Percentiles rank a stretch among this genome's conserved stretches.
Evolutionary conservation across 2,888 invertebrate species (phyloP).

Genomic region (Penaeus monodon): DNA sequence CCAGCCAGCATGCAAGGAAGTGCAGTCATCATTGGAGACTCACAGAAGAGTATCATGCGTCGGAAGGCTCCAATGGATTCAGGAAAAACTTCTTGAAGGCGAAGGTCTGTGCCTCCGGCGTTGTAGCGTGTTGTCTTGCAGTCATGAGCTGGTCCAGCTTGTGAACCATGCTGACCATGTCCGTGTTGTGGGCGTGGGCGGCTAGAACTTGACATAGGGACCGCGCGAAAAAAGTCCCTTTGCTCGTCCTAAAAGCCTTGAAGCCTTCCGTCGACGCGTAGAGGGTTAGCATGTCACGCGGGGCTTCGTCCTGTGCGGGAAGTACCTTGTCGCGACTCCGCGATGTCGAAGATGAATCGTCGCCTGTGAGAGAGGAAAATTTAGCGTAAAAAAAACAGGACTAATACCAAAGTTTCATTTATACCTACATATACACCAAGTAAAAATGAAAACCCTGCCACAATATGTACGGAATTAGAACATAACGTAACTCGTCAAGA

Average conservation of each 20-base stretch:
- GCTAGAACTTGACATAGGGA: neutral
- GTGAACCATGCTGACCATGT: neutral
- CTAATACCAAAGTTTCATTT: too few species aligned
- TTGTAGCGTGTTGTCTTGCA: neutral
- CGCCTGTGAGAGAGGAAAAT: neutral
- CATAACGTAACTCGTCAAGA: too few species aligned
- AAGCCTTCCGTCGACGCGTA: constrained; percentile 24
- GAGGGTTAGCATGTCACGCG: neutral
- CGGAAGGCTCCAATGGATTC: neutral
- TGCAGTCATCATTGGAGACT: too few species aligned
- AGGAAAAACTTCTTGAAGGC: constrained; percentile 25
- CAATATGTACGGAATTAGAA: too few species aligned
- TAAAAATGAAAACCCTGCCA: too few species aligned
- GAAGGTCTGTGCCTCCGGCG: neutral
- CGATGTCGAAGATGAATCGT: neutral
- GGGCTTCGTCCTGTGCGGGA: neutral
- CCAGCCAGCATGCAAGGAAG: too few species aligned
- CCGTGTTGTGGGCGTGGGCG: neutral
- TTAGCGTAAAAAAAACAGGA: too few species aligned
- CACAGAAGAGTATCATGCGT: too few species aligned
- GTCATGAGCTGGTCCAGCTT: neutral
- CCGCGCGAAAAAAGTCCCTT: constrained; percentile 17
- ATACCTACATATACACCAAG: too few species aligned
- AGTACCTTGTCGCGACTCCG: too few species aligned
- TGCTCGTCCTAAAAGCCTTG: neutral